A percentile compares a stretch with the other conserved stretches of the same genome.
Conservation (phyloP, 2,888 invertebrate species). For the Drosophila stalkeri region DNA sequence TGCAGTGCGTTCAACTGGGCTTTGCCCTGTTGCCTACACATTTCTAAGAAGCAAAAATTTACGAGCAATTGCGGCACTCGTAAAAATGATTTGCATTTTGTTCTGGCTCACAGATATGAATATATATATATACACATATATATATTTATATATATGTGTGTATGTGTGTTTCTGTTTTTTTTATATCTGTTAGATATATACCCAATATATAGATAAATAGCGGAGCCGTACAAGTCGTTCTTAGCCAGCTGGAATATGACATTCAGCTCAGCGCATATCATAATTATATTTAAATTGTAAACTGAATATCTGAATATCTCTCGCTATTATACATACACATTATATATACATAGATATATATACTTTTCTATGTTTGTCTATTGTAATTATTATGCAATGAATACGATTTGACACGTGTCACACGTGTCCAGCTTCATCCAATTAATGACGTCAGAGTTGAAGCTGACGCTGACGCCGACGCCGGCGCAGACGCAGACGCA, state of each 20-base stretch:
- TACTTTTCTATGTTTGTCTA: neutral
- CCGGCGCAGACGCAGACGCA: neutral
- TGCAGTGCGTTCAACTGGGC: constrained; percentile 9
- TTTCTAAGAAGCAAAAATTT: constrained; percentile 28
- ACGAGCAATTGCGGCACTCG: constrained; percentile 37
- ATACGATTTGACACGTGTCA: constrained; percentile 25
- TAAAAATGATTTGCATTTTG: constrained; percentile 53
- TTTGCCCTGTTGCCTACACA: neutral
- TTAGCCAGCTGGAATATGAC: constrained; percentile 38
- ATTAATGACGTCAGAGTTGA: neutral
- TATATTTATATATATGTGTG: neutral
- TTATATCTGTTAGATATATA: constrained; percentile 7
- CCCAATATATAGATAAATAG: constrained; percentile 12
- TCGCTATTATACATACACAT: constrained; percentile 1
- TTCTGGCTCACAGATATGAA: neutral
- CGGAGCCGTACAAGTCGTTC: constrained; percentile 9
- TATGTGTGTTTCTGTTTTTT: constrained; percentile 2
- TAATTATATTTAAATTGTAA: constrained; percentile 17
- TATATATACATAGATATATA: too few species aligned
- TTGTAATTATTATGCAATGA: constrained; percentile 10
- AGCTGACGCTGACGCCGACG: neutral
- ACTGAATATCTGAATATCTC: constrained; percentile 5
- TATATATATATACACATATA: neutral
- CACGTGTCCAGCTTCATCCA: neutral
- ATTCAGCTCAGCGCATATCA: constrained; percentile 8